These are phyloP conservation scores for Papilio demoleus DNA, from an alignment of 2,888 invertebrate genomes.

Conservation along the genomic window DNA sequence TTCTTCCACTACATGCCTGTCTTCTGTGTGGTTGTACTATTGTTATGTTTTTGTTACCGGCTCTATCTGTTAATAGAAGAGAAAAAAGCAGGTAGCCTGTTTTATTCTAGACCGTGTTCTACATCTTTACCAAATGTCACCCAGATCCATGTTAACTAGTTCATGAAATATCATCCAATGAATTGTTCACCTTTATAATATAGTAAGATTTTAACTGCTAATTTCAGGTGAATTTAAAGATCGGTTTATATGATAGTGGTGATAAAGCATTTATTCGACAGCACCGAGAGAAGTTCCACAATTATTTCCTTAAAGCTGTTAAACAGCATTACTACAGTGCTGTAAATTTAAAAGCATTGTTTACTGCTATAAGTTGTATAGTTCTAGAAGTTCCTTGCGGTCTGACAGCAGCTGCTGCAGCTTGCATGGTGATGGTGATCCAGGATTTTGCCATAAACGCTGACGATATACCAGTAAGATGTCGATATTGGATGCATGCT, in stretches of 20 bases:
- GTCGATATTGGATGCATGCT: constrained; percentile 83
- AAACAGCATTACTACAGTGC: constrained; percentile 70
- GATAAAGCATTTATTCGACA: constrained; percentile 81
- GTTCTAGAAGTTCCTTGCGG: constrained; percentile 85
- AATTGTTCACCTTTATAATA: too few species aligned
- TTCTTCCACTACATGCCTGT: too few species aligned
- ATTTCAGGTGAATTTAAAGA: constrained; percentile 67
- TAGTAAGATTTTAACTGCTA: too few species aligned
- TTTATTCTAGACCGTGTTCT: too few species aligned
- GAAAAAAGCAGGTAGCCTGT: too few species aligned
- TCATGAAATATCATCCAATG: too few species aligned
- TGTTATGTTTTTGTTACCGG: too few species aligned
- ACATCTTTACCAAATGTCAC: too few species aligned
- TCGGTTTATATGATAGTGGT: constrained; percentile 63
- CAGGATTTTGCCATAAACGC: constrained; percentile 81
- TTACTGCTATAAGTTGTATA: constrained; percentile 80
- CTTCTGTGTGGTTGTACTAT: too few species aligned
- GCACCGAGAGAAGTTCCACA: constrained; percentile 77
- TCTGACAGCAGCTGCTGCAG: constrained; percentile 82
- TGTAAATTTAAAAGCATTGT: constrained; percentile 81
- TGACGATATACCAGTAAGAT: constrained; percentile 57
- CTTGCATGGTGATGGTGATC: constrained; percentile 84
- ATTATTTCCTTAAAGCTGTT: constrained; percentile 64
- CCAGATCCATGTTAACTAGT: too few species aligned
- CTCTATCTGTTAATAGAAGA: too few species aligned